A percentile compares a stretch with the other conserved stretches of the same genome.
phyloP scores from a whole-genome alignment of 2,113 vertebrate genomes.

The Burhinus bistriatus region DNA sequence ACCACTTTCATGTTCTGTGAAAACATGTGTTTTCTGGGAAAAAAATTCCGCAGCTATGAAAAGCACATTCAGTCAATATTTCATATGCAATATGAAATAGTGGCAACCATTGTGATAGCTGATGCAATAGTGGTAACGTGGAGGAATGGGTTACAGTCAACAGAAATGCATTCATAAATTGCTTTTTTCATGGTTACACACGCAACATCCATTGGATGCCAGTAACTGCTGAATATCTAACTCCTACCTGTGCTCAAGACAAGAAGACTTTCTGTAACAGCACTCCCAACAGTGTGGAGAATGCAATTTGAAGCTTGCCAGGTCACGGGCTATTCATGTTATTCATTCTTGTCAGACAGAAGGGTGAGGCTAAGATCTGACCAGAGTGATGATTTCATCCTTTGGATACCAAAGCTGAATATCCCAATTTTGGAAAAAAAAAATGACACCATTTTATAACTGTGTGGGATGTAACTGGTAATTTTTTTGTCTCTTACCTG shows the following conservation, averaged over 20 bases:
- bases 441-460: background rate
- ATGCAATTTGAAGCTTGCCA: background rate
- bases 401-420: background rate
- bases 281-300: background rate
- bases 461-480: background rate
- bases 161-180: background rate
- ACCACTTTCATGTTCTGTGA: background rate
- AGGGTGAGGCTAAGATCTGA: background rate
- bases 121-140: accelerated
- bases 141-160: background rate
- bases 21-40: too few species aligned
- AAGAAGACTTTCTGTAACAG: background rate
- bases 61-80: background rate
- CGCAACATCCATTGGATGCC: background rate
- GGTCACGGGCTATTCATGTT: background rate
- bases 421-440: background rate
- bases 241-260: background rate
- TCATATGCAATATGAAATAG: background rate
- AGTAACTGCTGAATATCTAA: background rate
- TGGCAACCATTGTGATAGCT: background rate
- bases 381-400: background rate
- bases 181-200: background rate
- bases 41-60: background rate
- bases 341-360: background rate
- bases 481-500: background rate